Conservation (phyloP, 2,113 vertebrate species). For the Archilochus colubris region DNA sequence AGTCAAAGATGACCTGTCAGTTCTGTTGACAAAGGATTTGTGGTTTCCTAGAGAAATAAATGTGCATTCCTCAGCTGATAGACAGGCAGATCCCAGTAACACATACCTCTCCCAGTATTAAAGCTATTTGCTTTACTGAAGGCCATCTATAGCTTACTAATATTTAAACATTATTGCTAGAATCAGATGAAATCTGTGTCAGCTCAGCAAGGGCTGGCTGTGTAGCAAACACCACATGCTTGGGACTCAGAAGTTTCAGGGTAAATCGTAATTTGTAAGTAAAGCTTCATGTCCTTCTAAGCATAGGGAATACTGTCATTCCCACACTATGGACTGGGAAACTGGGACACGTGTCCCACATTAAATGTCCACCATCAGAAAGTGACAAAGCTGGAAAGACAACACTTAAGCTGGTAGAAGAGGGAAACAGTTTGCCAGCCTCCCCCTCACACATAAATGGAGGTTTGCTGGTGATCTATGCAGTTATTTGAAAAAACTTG, state of each 20-base stretch:
- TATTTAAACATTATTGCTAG: not conserved
- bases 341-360: rapidly evolving
- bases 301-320: not conserved
- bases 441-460: not conserved
- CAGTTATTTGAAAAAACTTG: not conserved
- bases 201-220: not conserved
- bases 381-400: not conserved
- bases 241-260: not conserved
- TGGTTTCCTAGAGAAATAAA: conserved; percentile 29
- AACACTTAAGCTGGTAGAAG: not conserved
- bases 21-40: conserved; percentile 37
- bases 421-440: not conserved
- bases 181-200: not conserved
- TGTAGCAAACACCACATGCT: not conserved
- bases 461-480: not conserved
- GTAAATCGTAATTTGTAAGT: not conserved
- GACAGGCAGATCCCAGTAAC: not conserved
- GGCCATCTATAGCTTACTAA: not conserved
- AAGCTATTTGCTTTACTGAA: not conserved
- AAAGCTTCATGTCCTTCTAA: not conserved
- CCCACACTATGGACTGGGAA: not conserved
- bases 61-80: not conserved
- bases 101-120: not conserved
- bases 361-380: not conserved
- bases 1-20: conserved; percentile 23